These are phyloP conservation scores for Morpho deidamia DNA, from an alignment of 2,888 invertebrate species.

Conservation along the genomic window DNA sequence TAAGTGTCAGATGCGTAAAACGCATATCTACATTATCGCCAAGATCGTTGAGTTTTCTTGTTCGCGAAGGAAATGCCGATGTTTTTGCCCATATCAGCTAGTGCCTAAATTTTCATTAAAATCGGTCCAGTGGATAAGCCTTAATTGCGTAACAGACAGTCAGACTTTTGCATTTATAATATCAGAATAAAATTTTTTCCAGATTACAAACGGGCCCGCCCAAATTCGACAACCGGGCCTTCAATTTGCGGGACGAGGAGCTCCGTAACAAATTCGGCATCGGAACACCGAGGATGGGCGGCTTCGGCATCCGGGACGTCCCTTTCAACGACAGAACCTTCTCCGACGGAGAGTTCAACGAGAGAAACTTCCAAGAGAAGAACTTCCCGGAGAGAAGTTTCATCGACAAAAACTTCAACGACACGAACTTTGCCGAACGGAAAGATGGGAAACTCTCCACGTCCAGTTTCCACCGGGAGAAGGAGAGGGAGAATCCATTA, in stretches of 20 bases:
- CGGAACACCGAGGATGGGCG: conserved; percentile 68
- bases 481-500: conserved; percentile 65
- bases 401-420: conserved; percentile 45
- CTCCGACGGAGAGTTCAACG: conserved; percentile 65
- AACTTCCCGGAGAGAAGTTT: conserved; percentile 56
- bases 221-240: conserved; percentile 63
- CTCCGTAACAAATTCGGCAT: conserved; percentile 64
- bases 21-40: no score
- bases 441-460: conserved; percentile 70
- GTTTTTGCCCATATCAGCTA: no score
- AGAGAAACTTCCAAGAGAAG: conserved; percentile 55
- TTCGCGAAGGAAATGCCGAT: no score
- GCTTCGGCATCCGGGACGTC: conserved; percentile 69
- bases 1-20: no score
- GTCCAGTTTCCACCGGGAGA: conserved; percentile 65
- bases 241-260: conserved; percentile 66
- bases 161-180: background rate
- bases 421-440: conserved; percentile 47
- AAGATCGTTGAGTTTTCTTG: no score
- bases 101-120: no score
- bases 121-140: no score
- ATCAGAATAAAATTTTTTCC: conserved; percentile 24
- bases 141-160: no score
- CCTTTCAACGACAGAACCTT: conserved; percentile 65
- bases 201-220: conserved; percentile 55